Base-by-base conservation (phyloP, 2,888 invertebrate genomes). In the Lasioglossum lativentre region DNA sequence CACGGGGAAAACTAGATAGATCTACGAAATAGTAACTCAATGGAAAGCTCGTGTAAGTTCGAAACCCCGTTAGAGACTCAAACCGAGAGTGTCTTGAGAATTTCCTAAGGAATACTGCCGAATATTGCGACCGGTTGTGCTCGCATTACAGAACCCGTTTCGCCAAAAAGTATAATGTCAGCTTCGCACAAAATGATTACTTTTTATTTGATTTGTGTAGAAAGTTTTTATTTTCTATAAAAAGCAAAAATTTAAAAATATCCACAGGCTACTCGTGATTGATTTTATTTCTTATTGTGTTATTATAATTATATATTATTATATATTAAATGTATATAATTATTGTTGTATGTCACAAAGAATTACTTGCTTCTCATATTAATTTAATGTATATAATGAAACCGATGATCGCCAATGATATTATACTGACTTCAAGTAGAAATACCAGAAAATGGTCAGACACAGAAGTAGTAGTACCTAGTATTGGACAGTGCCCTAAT, bases 31-130 rank as follows among this genome's bases (percentile, higher is more conserved):
- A 77, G 74, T 73, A 74, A 80, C 70, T 45, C 66, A 27, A 68
- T 79, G 75, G 71, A 56, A 70, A 78, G 38, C 56, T 27, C 27
- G 75, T 66, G 34, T 47, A 84, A 78, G 56, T 74, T 71, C 47
- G 74, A 74, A 77, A 82, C 59, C 77, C 63, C 71, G 47, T 81
- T 63, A 75, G 42, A 27, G 23, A 27, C 68, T 56, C 47, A n/a
- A 40, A 30, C 30, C 30, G 59, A 45, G 47, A 63, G 27, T 56
- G 23, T 70, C 77, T 42, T 23, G 19, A 14, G 70, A n/a, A 77
- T 77, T 80, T 71, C 38, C 66, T 30, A 27, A 27, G 19, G 73
- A 68, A 73, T 45, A 38, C 30, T 23, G 12, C 30, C 52, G 3
- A 66, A 73, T 71, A 47, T 16, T 30, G n/a, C 70, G 1, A 23